Percentiles rank a stretch among this genome's conserved stretches.
Evolutionary conservation across 2,888 invertebrate genomes (phyloP).

Genomic region (Cheiracanthium punctorium): DNA sequence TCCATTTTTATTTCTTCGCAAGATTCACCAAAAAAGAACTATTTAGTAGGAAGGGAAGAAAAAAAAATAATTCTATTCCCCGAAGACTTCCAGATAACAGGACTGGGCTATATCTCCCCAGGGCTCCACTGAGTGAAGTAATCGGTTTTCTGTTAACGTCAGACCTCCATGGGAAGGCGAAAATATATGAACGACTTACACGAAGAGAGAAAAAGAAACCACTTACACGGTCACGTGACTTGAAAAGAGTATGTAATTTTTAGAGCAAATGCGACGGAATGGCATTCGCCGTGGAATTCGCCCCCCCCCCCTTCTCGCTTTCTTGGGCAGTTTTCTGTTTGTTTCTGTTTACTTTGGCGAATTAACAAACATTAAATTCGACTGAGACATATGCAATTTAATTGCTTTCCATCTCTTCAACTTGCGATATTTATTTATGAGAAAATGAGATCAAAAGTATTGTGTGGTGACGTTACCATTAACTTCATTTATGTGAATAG

Average conservation of each 20-base stretch:
- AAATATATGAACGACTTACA: background rate
- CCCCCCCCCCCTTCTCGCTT: too few species aligned
- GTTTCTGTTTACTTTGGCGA: too few species aligned
- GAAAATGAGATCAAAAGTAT: too few species aligned
- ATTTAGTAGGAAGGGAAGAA: background rate
- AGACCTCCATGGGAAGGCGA: background rate
- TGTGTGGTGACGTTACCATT: too few species aligned
- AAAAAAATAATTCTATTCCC: background rate
- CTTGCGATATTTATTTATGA: too few species aligned
- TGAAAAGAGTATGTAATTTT: constrained; percentile 10
- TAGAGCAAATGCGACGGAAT: background rate
- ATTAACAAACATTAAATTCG: too few species aligned
- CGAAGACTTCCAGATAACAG: background rate
- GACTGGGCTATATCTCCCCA: background rate
- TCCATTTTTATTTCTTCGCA: background rate
- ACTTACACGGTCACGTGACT: constrained; percentile 15
- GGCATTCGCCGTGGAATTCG: background rate
- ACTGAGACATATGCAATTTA: too few species aligned
- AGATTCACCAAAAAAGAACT: background rate
- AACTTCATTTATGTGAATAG: too few species aligned
- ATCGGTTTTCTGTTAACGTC: constrained; percentile 14
- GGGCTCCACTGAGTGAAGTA: background rate
- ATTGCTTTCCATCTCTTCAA: too few species aligned
- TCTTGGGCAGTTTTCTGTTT: too few species aligned
- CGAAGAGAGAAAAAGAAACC: constrained; percentile 4